Base-by-base conservation (phyloP, 2,113 vertebrate genomes). In the Chaetura pelagica region DNA sequence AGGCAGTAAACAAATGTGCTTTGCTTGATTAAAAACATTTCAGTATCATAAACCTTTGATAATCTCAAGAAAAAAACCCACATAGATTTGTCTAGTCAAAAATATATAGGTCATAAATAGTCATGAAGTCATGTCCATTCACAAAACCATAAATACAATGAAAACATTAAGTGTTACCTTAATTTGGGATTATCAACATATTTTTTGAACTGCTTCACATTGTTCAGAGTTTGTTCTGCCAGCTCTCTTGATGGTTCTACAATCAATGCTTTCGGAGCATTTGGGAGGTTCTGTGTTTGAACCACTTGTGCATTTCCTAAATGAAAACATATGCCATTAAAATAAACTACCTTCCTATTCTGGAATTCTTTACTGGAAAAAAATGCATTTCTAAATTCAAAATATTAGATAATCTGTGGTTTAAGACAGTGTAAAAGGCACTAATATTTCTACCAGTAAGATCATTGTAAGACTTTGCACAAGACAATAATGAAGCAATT, bases 141-240 rank as follows among this genome's bases (percentile, higher is more conserved):
- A 82, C 35, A 73, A 35, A 14, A 77, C 5, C n/a, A 46, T 15
- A 57, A 68, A 54, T 3, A 15, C 8, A 82, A 61, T 12, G 26
- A 8, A 4, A 72, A 61, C 9, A 80, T 32, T 7, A 14, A 12
- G 6, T 7, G 5, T 80, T 97, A 99, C 99, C 99, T 99, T 91
- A 99, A 97, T 94, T 99, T 99, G 51, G 99, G 99, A 88, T 99
- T 99, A 34, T 99, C 98, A 6, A 99, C 97, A 0, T 99, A 98
- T 98, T 99, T 99, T 97, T 98, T 99, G 93, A 99, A 99, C 76
- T 99, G 99, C 85, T 98, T 99, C 75, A 99, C 98, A 5, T 99
- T 98, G 97, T 99, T 99, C 88, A 99, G 97, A 18, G 99, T 99
- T 91, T 99, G 99, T 72, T 99, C 99, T 13, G 99, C 99, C 67